A percentile compares a stretch with the other conserved stretches of the same genome.
Conservation (phyloP, 2,113 vertebrate genomes). For the Pelecanus crispus region DNA sequence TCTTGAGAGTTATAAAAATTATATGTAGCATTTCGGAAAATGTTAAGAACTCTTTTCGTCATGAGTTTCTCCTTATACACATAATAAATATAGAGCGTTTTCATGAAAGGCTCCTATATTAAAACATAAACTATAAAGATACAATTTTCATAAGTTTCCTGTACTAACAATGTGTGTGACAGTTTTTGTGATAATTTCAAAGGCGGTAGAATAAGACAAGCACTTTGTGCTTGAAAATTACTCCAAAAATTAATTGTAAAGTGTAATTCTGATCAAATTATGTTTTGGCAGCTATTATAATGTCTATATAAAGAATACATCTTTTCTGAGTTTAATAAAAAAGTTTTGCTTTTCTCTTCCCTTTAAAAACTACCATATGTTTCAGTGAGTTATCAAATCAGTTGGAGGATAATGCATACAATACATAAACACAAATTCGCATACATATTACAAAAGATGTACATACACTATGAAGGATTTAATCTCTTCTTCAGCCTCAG, state of each 20-base stretch:
- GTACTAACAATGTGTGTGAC: background rate
- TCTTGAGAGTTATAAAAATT: constrained; percentile 41
- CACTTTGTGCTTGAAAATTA: background rate
- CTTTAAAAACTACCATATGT: background rate
- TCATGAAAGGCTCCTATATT: constrained; percentile 1
- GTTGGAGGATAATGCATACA: background rate
- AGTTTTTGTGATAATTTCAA: background rate
- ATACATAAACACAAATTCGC: background rate
- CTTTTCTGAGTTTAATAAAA: background rate
- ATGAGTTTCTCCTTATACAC: background rate
- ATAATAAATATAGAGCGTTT: background rate
- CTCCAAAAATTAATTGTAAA: background rate
- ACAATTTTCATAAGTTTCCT: background rate
- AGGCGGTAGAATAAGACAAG: background rate
- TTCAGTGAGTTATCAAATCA: background rate
- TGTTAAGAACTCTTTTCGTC: background rate
- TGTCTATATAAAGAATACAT: background rate
- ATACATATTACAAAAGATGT: background rate
- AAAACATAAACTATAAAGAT: constrained; percentile 4
- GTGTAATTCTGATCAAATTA: background rate
- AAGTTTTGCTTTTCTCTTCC: background rate
- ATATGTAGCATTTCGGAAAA: constrained; percentile 33
- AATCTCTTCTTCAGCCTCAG: background rate
- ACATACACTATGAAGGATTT: background rate
- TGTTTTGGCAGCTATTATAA: background rate